Evolutionary conservation across 2,797 vertebrate species (phyloP).

Genomic region (Lacerta viridis): DNA sequence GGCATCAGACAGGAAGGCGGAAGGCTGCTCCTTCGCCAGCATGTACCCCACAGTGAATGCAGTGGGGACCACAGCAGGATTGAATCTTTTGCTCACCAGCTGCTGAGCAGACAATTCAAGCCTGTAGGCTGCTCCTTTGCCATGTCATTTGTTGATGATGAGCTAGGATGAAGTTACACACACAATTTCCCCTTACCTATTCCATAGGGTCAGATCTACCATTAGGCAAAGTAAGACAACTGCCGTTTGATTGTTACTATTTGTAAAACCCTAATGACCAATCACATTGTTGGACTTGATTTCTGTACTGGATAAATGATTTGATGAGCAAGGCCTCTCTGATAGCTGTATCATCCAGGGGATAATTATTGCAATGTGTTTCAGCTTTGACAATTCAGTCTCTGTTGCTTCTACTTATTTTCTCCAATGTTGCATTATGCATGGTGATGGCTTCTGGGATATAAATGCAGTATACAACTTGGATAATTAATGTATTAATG

Average conservation of each 20-base stretch:
- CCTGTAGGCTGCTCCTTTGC: background rate
- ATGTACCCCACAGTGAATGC: no score
- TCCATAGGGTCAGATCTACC: background rate
- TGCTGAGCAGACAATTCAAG: no score
- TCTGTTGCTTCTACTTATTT: slow-evolving; percentile 10
- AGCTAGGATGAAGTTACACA: background rate
- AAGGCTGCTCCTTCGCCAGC: no score
- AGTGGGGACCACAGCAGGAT: no score
- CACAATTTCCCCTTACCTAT: background rate
- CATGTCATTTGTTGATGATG: background rate
- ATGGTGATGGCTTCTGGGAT: slow-evolving; percentile 3
- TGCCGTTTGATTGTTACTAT: background rate
- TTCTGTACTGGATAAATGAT: slow-evolving; percentile 12
- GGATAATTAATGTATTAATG: slow-evolving; percentile 13
- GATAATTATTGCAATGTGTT: slow-evolving; percentile 18
- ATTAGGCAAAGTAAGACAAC: no score
- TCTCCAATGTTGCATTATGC: background rate
- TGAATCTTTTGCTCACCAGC: no score
- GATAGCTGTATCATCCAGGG: background rate
- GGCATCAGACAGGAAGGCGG: no score
- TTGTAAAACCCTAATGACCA: background rate
- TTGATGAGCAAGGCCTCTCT: background rate
- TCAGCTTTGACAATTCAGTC: background rate
- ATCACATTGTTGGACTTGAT: slow-evolving; percentile 1
- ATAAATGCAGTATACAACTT: background rate